Percentiles rank a stretch among this genome's conserved stretches.
Evolutionary conservation across 2,113 vertebrate species (phyloP).

Genomic region (Neoarius graeffei): DNA sequence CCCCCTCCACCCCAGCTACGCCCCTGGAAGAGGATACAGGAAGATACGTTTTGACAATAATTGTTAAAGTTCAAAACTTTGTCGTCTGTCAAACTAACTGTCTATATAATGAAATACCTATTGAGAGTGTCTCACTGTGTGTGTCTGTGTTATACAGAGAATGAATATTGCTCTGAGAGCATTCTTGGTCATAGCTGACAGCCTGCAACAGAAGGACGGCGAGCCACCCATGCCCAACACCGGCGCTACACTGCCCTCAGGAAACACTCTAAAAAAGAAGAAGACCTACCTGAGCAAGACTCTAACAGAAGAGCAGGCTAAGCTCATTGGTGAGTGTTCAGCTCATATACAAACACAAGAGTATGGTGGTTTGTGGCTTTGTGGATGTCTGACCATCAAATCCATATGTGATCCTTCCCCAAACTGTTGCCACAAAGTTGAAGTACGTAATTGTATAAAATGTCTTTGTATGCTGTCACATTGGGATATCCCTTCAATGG

Average conservation of each 20-base stretch:
- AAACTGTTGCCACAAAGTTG: background rate
- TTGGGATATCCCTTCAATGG: background rate
- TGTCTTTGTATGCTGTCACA: background rate
- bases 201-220: slow-evolving; percentile 95
- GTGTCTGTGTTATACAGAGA: slow-evolving; percentile 75
- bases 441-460: background rate
- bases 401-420: background rate
- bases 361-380: background rate
- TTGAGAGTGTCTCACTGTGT: background rate
- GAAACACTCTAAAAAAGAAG: slow-evolving; percentile 96
- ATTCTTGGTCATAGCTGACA: slow-evolving; percentile 96
- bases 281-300: slow-evolving; percentile 99
- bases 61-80: background rate
- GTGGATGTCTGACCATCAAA: background rate
- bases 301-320: slow-evolving; percentile 96
- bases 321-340: slow-evolving; percentile 87
- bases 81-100: background rate
- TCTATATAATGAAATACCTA: background rate
- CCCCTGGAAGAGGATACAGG: background rate
- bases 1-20: too few species aligned
- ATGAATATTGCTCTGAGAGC: slow-evolving; percentile 98
- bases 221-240: slow-evolving; percentile 99
- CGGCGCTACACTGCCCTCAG: slow-evolving; percentile 93
- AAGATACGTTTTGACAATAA: background rate
- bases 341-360: background rate